These are phyloP conservation scores for Montipora capitata DNA, from an alignment of 92 coral and sea anemone species.

Conservation along the genomic window DNA sequence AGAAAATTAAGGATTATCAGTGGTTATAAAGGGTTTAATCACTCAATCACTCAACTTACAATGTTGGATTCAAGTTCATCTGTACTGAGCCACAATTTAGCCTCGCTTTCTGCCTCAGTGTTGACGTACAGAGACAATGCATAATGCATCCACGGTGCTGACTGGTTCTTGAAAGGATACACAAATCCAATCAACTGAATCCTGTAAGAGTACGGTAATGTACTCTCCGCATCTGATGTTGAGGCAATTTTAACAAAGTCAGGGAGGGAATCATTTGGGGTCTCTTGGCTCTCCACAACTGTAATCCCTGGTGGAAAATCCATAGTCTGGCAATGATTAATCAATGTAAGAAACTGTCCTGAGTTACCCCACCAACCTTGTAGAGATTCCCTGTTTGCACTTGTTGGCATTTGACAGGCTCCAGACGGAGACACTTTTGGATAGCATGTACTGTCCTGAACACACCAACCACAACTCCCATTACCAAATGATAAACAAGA, in stretches of 20 bases:
- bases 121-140: neutral
- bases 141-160: conserved; percentile 33
- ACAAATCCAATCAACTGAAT: conserved; percentile 72
- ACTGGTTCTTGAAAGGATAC: conserved; percentile 77
- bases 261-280: conserved; percentile 49
- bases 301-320: conserved; percentile 93
- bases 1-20: no score
- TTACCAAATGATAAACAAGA: conserved; percentile 78
- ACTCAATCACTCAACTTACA: conserved; percentile 7
- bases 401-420: conserved; percentile 71
- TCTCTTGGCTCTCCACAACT: conserved; percentile 27
- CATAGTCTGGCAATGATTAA: conserved; percentile 75
- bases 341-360: conserved; percentile 75
- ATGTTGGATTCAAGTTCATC: conserved; percentile 44
- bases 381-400: conserved; percentile 21
- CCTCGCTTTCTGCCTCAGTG: neutral
- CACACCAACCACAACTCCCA: conserved; percentile 95
- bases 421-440: conserved; percentile 74
- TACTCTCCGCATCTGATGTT: neutral
- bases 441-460: conserved; percentile 96
- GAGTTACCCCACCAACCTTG: conserved; percentile 97
- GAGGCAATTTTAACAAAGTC: conserved; percentile 69
- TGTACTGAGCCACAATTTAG: conserved; percentile 60
- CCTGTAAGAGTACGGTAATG: neutral
- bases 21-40: neutral